Conservation (phyloP, 2,113 vertebrate genomes). For the Petrocephalus zakoni region DNA sequence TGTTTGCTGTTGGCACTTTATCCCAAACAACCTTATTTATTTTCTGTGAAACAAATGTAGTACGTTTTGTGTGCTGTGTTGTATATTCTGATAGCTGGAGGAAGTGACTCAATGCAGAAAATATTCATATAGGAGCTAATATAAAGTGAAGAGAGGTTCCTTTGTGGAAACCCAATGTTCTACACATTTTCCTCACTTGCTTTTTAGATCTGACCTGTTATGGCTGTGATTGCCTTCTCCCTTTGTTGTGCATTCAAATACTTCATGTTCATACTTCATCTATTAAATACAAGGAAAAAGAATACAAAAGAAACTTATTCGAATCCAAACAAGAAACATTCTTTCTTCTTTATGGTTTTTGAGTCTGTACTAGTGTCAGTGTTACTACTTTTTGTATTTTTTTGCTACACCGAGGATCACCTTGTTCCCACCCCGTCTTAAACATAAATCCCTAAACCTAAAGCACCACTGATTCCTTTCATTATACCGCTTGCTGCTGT, state of each 20-base stretch:
- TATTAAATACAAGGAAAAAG: background rate
- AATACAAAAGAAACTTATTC: background rate
- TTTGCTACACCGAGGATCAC: background rate
- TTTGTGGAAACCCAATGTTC: background rate
- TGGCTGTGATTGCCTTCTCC: background rate
- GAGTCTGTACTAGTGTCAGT: background rate
- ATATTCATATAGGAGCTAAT: background rate
- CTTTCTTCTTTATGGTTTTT: background rate
- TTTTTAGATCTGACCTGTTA: background rate
- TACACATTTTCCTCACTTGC: background rate
- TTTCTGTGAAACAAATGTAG: conserved; percentile 1
- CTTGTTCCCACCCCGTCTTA: background rate
- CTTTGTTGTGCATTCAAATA: background rate
- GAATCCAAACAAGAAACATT: background rate
- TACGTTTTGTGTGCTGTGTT: background rate
- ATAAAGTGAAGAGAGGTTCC: background rate
- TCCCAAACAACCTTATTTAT: conserved; percentile 14
- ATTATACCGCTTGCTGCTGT: background rate
- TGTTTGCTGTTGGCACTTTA: conserved; percentile 19
- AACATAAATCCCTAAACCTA: background rate
- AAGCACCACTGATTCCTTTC: background rate
- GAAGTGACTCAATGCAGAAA: background rate
- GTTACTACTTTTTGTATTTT: background rate
- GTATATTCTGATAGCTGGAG: background rate
- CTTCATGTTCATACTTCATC: too few species aligned